Base-by-base conservation (phyloP, 2,888 invertebrate genomes). In the Ariolimax columbianus region DNA sequence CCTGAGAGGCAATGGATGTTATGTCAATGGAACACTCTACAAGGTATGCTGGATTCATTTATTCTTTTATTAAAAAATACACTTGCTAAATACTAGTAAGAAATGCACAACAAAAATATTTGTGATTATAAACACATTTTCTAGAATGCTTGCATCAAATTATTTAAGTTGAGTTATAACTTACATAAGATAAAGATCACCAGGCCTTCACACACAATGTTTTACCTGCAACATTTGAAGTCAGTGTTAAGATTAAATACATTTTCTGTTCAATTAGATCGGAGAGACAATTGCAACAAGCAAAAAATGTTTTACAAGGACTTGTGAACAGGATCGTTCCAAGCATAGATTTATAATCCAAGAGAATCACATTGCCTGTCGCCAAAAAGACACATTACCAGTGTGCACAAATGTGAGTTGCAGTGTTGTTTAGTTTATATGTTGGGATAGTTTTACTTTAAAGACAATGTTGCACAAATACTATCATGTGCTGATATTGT, bases 11-110 rank as follows among this genome's bases (percentile, higher is more conserved):
- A 82, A 82, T 26, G 91, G 91, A 23, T 91, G 91, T 88, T 87
- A 89, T 38, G 87, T 89, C 78, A 88, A 89, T 70, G 91, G 89
- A 36, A 89, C 87, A 63, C 85, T 91, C 1, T 91, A 90, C 82
- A 88, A 84, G 88, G 91, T 91, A 87, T 86, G 87, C 84, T 23
- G n/a, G 6, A 63, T n/a, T 63, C 59, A n/a, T 19, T 19, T 23
- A 23, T 63, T 9, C n/a, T 63, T 2, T 11, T n/a, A 26, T n/a
- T n/a, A 7, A 63, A 63, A 6, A n/a, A 63, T 63, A 11, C 59
- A 63, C 7, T n/a, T 63, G 55, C 17, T 23, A 11, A 55, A 7
- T 17, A 47, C 7, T 11, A 47, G 17, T 11, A 47, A 47, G 23
- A 2, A 55, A 17, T 17, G 3, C 9, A 55, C 17, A 17, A 7